Evolutionary conservation across 1,140 invertebrate species (phyloP), one percentile per base, ranked within the genome.

Genomic region (Solenopsis invicta): DNA sequence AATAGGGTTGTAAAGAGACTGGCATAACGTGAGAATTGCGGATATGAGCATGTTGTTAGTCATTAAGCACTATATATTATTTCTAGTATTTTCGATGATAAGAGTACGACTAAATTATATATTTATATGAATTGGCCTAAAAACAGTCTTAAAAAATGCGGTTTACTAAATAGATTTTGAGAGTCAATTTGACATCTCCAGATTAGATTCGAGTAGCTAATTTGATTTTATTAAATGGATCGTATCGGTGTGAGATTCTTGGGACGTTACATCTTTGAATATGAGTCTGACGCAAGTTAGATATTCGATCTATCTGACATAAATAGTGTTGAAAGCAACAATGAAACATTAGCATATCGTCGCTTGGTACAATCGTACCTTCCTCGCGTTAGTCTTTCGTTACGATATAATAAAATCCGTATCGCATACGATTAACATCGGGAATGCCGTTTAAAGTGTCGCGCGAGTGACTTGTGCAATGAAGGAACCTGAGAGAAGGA

Each of bases 1-100:
- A 87, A 52, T 59, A 50, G 75, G 59, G 56, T 75, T 13, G 18
- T 71, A 5, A 24, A 50, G 37, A 29, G 12, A 13, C 66, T 34
- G 54, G 18, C 24, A 29, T 29, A 29, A 29, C 2, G 50, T 18
- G 64, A 13, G 16, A 16, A 59, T 56, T 37, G 18, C 34, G 9
- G 6, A 56, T 69, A 21, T 56, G 34, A 56, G 21, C 37, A 48
- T 12, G 48, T 77, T 18, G 24, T 62, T 74, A 54, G 13, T 54
- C 16, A 72, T 13, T 4, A 21, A 24, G 16, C 18, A 48, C 34
- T 64, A 64, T 77, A 77, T 41, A 18, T 29, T 54, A 37, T 4
- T 48, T 45, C 37, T 76, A 29, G 2, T 61, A 61, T 24, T 24
- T 18, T 45, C 16, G n/a, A 59, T 66, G 10, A 4, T 45, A 61